Conservation (phyloP, 2,888 invertebrate species). For the Augochlorella aurata region DNA sequence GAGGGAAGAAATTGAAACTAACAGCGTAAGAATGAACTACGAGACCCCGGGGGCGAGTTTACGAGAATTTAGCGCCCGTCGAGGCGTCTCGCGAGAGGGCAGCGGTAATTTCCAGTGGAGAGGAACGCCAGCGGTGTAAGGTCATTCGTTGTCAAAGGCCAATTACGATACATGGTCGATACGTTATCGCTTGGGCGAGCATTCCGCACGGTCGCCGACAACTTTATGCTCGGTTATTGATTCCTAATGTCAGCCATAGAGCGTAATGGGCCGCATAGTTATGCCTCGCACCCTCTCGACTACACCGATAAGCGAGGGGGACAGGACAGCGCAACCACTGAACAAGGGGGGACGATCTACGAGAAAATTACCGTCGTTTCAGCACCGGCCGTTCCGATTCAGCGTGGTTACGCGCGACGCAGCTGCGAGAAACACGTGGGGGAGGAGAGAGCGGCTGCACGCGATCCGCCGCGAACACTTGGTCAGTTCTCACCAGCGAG, state of each 20-base stretch:
- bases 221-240: slow-evolving; percentile 48
- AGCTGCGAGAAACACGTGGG: slow-evolving; percentile 32
- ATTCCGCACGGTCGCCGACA: slow-evolving; percentile 4
- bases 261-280: slow-evolving; percentile 25
- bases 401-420: slow-evolving; percentile 16
- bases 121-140: neutral
- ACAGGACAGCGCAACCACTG: neutral
- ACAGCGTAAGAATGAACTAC: neutral
- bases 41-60: neutral
- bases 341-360: neutral
- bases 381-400: neutral
- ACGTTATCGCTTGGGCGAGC: neutral
- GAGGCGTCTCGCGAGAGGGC: neutral
- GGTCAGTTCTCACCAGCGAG: neutral
- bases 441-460: neutral
- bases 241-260: slow-evolving; percentile 36
- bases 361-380: slow-evolving; percentile 26
- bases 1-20: neutral
- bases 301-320: neutral
- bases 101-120: neutral
- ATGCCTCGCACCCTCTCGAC: neutral
- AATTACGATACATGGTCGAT: slow-evolving; percentile 6
- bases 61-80: neutral
- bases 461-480: neutral
- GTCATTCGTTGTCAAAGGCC: neutral